These are phyloP conservation scores for Ophioderma brevispina DNA, from an alignment of 35 echinoderm and acorn worm genomes.

Conservation along the genomic window DNA sequence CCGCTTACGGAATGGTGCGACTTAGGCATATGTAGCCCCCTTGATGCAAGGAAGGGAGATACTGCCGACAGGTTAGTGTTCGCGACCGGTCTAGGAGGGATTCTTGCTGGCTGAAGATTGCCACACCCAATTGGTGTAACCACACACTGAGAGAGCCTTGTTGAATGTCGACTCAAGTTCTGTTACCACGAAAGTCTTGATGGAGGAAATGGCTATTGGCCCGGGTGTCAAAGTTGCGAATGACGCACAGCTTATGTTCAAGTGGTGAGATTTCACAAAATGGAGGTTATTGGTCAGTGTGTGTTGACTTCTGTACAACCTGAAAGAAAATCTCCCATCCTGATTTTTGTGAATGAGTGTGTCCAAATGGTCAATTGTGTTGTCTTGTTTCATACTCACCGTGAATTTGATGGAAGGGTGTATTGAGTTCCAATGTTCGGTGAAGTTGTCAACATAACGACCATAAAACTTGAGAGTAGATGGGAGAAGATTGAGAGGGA, in stretches of 20 bases:
- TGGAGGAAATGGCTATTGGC: neutral
- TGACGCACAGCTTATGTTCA: neutral
- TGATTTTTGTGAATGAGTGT: no score
- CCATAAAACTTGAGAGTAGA: no score
- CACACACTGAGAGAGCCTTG: neutral
- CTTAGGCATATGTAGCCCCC: neutral
- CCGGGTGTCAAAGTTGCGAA: neutral
- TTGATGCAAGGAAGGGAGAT: neutral
- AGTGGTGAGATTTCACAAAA: neutral
- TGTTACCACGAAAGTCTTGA: neutral
- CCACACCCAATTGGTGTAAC: neutral
- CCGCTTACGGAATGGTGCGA: neutral
- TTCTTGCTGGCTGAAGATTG: neutral
- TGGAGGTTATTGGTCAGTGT: neutral
- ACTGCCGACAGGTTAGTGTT: neutral
- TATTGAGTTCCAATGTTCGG: no score
- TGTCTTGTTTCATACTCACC: no score
- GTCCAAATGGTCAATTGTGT: no score
- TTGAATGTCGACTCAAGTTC: neutral
- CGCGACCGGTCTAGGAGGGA: neutral
- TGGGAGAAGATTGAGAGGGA: no score
- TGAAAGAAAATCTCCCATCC: no score
- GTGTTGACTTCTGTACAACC: neutral
- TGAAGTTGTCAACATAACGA: no score
- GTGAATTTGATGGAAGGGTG: no score